A percentile compares a stretch with the other conserved stretches of the same genome.
phyloP scores from a whole-genome alignment of 2,113 vertebrate species.

The Bubo blakistoni region DNA sequence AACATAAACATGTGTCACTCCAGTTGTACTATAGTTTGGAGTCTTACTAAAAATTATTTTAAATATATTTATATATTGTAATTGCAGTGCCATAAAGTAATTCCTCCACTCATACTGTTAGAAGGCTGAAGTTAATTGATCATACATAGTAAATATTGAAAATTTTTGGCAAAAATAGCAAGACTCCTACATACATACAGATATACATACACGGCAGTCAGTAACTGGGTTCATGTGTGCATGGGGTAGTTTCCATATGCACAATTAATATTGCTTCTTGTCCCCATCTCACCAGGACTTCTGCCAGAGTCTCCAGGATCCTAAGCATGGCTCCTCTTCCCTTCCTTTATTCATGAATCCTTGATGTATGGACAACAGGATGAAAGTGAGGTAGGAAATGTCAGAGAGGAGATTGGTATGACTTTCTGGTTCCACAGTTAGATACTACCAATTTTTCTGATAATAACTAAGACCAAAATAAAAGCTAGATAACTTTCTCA shows the following conservation, averaged over 20 bases:
- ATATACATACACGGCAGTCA: neutral
- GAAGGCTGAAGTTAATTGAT: neutral
- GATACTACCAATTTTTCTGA: neutral
- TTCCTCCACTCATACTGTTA: neutral
- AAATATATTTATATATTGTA: neutral
- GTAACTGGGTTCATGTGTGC: neutral
- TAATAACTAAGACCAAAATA: neutral
- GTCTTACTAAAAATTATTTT: neutral
- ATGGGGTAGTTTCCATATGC: neutral
- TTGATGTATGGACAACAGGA: neutral
- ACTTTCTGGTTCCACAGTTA: neutral
- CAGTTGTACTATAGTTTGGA: neutral
- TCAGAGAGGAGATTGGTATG: neutral
- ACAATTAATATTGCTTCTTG: neutral
- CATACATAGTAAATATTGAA: neutral
- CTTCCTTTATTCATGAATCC: too few species aligned
- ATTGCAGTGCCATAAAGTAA: neutral
- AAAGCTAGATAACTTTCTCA: neutral
- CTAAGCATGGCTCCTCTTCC: neutral
- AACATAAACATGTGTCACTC: neutral
- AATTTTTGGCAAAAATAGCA: neutral
- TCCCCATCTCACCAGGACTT: neutral
- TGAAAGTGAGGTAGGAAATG: neutral
- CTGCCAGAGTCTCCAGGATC: neutral
- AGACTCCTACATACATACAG: too few species aligned